Percentiles rank a stretch among this genome's conserved stretches.
Conservation (phyloP, 2,113 vertebrate genomes). For the Nycticebus coucang region DNA sequence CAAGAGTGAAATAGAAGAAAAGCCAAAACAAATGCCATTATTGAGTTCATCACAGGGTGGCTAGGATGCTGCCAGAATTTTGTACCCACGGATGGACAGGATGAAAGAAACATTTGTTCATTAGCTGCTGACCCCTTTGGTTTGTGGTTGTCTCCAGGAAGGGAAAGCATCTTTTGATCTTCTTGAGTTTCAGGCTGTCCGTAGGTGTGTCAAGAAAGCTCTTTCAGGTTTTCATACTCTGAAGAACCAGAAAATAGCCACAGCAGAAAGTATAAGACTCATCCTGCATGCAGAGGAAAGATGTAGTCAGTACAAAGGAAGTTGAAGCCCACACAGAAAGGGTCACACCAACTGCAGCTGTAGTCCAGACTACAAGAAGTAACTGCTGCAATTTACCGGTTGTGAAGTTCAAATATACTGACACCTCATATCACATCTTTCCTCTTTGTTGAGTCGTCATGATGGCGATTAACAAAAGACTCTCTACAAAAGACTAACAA, state of each 20-base stretch:
- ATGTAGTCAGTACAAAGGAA: not conserved
- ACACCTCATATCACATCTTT: not conserved
- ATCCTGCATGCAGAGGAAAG: not conserved
- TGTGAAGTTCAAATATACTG: not conserved
- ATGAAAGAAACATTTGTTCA: not conserved
- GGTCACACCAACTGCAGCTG: not conserved
- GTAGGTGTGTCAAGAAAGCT: not conserved
- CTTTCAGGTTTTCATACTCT: not conserved
- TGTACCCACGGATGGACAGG: not conserved
- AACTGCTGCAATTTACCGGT: not conserved
- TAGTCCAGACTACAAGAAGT: not conserved
- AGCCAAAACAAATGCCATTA: not conserved
- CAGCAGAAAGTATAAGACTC: not conserved
- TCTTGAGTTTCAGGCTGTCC: not conserved
- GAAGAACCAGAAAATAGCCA: not conserved
- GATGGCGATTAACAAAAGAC: not conserved
- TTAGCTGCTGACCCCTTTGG: not conserved
- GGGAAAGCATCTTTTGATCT: not conserved
- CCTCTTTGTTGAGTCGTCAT: not conserved
- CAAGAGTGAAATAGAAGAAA: not conserved
- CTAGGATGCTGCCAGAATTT: not conserved
- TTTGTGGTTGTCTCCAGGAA: not conserved
- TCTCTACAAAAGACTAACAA: not conserved
- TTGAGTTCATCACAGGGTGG: not conserved
- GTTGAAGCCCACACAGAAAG: not conserved